Evolutionary conservation across 2,113 vertebrate genomes (phyloP).

Genomic region (Cynocephalus volans): DNA sequence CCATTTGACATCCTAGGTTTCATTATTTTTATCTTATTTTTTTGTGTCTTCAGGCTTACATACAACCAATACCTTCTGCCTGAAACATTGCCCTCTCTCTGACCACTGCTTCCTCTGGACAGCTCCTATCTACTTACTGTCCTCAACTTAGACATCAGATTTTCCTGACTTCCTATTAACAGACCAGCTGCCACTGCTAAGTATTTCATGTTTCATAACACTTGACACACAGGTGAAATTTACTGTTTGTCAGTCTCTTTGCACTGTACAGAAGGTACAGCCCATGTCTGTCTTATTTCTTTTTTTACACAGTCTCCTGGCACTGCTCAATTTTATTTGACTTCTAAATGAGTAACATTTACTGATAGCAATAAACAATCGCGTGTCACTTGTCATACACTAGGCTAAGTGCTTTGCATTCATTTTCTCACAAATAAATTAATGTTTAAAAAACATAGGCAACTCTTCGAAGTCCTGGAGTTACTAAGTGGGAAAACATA

Average conservation of each 20-base stretch:
- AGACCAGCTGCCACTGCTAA: not conserved
- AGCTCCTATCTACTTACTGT: not conserved
- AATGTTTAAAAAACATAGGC: not conserved
- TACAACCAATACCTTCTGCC: not conserved
- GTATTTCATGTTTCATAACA: not conserved
- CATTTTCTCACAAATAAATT: not conserved
- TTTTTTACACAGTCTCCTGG: not conserved
- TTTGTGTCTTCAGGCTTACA: not conserved
- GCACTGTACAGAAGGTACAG: not conserved
- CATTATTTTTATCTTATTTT: not conserved
- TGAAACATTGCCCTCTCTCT: not conserved
- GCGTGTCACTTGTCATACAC: not conserved
- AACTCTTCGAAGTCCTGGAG: not conserved
- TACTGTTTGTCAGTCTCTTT: not conserved
- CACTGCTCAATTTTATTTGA: not conserved
- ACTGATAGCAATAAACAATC: not conserved
- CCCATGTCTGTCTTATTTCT: fast-evolving
- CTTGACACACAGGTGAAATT: not conserved
- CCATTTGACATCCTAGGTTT: not conserved
- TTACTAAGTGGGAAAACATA: not conserved
- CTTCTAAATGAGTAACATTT: constrained; percentile 17
- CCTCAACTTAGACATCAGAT: not conserved
- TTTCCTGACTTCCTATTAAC: not conserved
- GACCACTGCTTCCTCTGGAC: not conserved
- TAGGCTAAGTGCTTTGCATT: not conserved